These are phyloP conservation scores for Marcusenius ussheri DNA, from an alignment of 2,113 vertebrate species.

Conservation along the genomic window DNA sequence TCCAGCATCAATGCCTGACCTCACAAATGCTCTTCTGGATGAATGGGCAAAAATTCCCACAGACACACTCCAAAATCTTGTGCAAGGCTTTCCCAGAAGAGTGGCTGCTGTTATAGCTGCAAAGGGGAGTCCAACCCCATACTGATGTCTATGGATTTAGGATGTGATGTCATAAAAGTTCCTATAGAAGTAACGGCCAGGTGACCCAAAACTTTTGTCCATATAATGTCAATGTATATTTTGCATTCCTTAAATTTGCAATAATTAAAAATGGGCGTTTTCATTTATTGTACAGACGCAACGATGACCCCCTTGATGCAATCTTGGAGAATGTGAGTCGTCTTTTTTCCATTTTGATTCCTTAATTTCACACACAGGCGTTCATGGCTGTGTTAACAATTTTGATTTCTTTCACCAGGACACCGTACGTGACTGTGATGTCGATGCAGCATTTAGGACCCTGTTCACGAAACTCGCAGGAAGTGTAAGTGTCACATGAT, in stretches of 20 bases:
- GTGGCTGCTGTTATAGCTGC: neutral
- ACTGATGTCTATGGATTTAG: neutral
- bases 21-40: neutral
- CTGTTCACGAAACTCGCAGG: conserved; percentile 70
- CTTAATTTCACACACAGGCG: neutral
- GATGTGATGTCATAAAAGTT: neutral
- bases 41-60: neutral
- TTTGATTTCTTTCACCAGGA: conserved; percentile 54
- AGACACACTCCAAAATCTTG: neutral
- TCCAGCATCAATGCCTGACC: no score
- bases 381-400: neutral
- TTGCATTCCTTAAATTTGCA: neutral
- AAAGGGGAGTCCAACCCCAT: neutral
- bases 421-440: conserved; percentile 45
- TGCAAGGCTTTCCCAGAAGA: neutral
- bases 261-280: neutral
- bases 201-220: neutral
- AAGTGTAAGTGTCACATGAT: conserved; percentile 48
- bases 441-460: conserved; percentile 58
- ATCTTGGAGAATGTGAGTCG: conserved; percentile 51
- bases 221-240: neutral
- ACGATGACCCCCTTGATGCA: conserved; percentile 59
- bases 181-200: neutral
- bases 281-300: conserved; percentile 42
- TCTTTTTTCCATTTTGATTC: neutral